phyloP scores from a whole-genome alignment of 2,797 vertebrate species.

The Chiloscyllium punctatum region DNA sequence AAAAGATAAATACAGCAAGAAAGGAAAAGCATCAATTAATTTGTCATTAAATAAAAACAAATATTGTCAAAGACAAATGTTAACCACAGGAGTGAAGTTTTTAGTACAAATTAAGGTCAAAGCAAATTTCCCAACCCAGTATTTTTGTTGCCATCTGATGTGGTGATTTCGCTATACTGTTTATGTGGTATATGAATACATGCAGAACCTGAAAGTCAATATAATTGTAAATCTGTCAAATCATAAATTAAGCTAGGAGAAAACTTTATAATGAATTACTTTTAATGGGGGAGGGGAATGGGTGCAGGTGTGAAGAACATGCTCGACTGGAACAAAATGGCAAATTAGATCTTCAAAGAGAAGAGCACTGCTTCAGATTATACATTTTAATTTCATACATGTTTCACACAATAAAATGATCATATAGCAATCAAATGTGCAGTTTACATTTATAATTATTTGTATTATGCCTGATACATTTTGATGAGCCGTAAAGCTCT shows the following conservation, averaged over 20 bases:
- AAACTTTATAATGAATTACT: not conserved
- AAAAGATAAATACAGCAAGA: not conserved
- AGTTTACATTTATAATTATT: not conserved
- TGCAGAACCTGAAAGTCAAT: not conserved
- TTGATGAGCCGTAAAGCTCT: not conserved
- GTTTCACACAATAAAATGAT: not conserved
- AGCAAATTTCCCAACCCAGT: not conserved
- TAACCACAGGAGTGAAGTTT: not conserved
- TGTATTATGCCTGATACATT: not conserved
- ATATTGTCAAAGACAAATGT: not conserved
- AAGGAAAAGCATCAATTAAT: not conserved
- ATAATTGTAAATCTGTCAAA: not conserved
- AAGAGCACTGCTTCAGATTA: not conserved
- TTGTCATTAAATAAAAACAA: conserved; percentile 1
- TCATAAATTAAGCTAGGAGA: not conserved
- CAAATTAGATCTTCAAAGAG: not conserved
- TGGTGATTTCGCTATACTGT: not conserved
- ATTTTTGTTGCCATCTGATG: not conserved
- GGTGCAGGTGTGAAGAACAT: not conserved
- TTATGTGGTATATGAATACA: not conserved
- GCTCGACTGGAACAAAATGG: not conserved
- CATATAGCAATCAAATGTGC: not conserved
- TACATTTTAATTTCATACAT: not conserved
- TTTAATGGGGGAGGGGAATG: not conserved
- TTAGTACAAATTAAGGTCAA: not conserved